Evolutionary conservation across 23 tunicate genomes (phyloP).

Genomic region (Oikopleura dioica): DNA sequence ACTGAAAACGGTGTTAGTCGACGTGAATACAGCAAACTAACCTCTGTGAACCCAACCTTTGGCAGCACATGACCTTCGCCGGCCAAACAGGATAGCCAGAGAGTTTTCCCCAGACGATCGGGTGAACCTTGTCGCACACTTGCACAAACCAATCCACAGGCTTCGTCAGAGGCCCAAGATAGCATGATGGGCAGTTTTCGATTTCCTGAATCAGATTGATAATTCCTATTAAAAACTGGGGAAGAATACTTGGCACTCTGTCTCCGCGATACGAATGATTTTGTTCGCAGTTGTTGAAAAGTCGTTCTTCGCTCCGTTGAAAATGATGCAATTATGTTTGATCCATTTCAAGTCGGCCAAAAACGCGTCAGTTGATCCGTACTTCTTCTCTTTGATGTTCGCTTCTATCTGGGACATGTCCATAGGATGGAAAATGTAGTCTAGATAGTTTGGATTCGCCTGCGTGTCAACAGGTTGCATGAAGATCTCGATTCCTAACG

Average conservation of each 20-base stretch:
- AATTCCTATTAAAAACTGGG: not conserved
- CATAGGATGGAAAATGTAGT: constrained; percentile 96
- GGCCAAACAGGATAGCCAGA: constrained; percentile 99
- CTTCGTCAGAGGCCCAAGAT: constrained; percentile 55
- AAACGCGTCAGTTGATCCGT: constrained; percentile 94
- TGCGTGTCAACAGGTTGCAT: constrained; percentile 71
- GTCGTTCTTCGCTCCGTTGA: constrained; percentile 41
- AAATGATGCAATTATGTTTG: constrained; percentile 66
- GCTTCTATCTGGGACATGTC: constrained; percentile 57
- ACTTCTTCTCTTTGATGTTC: constrained; percentile 30
- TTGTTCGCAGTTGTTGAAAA: constrained; percentile 39
- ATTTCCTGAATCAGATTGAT: constrained; percentile 22
- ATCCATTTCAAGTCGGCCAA: constrained; percentile 84
- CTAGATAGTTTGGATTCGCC: constrained; percentile 47
- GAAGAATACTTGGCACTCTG: constrained; percentile 16
- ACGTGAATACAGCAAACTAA: no score
- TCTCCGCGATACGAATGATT: constrained; percentile 60
- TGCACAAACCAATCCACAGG: constrained; percentile 84
- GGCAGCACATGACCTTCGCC: constrained; percentile 31
- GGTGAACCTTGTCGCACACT: constrained; percentile 60
- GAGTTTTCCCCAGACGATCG: constrained; percentile 85
- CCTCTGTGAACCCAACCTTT: not conserved
- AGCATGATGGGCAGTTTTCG: constrained; percentile 95
- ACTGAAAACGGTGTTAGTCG: no score
- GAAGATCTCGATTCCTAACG: constrained; percentile 30